Evolutionary conservation across 1,140 invertebrate species (phyloP), one percentile per base, ranked within the genome.

Genomic region (Papilio dardanus): DNA sequence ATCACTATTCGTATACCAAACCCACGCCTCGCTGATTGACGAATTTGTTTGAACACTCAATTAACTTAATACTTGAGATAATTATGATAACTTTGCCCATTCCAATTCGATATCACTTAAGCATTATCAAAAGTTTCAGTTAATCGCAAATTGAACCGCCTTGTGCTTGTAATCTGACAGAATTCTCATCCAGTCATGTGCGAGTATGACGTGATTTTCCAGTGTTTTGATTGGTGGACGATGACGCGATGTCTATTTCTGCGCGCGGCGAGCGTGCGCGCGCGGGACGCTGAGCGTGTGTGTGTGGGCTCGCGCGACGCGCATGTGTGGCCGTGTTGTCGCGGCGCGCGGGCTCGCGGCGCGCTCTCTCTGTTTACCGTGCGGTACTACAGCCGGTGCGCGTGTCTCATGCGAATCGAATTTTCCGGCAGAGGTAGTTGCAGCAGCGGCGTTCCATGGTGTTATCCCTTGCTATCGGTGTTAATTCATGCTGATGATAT

Each of bases 91-190:
- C 79, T 80, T 85, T 82, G 82, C 81, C 83, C 83, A 81, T 86
- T 83, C 82, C 77, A 81, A 88, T 89, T 88, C 84, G 81, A 83
- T 91, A 91, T 91, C 89, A 89, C 83, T 86, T 86, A 86, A 86
- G 83, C 87, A 89, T 90, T 93, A 91, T 91, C 89, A 87, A 90
- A 93, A 92, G 83, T 90, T 90, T 91, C 86, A 85, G 89, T 92
- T 92, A 92, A 91, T 90, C 91, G 89, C 89, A 83, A 91, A 91
- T 91, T 93, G 88, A 92, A 91, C 87, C 86, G 84, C 79, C 82
- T 83, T 83, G 77, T 83, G 83, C 85, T 88, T 79, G 87, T 87
- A 91, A 91, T 91, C 88, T 87, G 83, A 88, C 88, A 88, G 87
- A 82, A 86, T 81, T 83, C 86, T 87, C 79, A 46, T 77, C 92